Evolutionary conservation across 1,140 invertebrate genomes (phyloP).

Genomic region (fruit fly (Drosophila melanogaster)): DNA sequence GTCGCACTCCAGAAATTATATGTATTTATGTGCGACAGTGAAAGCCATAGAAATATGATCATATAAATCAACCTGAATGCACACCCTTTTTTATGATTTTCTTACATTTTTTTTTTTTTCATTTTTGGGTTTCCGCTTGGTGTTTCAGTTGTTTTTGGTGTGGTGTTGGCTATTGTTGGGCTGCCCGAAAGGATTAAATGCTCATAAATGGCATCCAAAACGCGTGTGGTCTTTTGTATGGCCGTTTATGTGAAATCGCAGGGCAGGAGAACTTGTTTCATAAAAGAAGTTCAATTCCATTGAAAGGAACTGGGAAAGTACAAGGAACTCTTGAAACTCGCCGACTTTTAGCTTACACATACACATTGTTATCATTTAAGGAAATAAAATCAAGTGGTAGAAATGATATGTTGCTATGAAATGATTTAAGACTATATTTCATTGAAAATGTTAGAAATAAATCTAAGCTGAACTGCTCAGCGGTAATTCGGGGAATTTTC

Average conservation of each 20-base stretch:
- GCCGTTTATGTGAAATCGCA: slow-evolving; percentile 17
- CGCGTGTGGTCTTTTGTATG: slow-evolving; percentile 27
- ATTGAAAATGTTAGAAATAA: no score
- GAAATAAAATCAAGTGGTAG: no score
- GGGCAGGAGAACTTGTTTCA: slow-evolving; percentile 49
- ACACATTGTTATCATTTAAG: background rate
- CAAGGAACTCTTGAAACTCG: slow-evolving; percentile 20
- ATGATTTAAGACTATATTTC: no score
- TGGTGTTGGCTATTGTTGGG: slow-evolving; percentile 36
- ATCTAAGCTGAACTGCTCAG: background rate
- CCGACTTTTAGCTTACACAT: background rate
- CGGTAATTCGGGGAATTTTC: background rate
- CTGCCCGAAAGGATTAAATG: slow-evolving; percentile 69
- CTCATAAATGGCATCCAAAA: slow-evolving; percentile 56
- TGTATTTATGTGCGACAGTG: slow-evolving; percentile 63
- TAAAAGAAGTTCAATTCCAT: slow-evolving; percentile 34
- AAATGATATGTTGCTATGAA: no score
- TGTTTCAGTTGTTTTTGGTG: slow-evolving; percentile 30
- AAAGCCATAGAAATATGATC: slow-evolving; percentile 76
- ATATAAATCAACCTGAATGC: slow-evolving; percentile 66
- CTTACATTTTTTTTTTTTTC: no score
- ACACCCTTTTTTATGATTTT: slow-evolving; percentile 46
- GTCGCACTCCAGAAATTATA: slow-evolving; percentile 39
- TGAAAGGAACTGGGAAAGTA: slow-evolving; percentile 36
- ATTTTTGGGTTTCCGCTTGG: slow-evolving; percentile 30